Base-by-base conservation (phyloP, 2,113 vertebrate species). In the Phaethornis superciliosus region DNA sequence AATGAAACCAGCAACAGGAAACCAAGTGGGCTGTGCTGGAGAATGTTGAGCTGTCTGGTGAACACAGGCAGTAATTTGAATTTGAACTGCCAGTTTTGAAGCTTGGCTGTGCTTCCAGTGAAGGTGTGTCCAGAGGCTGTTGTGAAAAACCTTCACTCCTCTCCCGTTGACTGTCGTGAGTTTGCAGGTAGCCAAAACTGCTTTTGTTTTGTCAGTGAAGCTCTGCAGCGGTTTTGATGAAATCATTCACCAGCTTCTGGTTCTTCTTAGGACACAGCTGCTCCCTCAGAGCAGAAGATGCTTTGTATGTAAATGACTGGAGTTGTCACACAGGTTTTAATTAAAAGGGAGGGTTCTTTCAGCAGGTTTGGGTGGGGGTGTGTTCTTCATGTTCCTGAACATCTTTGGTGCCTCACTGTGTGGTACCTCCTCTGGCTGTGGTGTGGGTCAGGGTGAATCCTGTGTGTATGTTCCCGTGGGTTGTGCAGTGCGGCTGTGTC, bases 101-200 rank as follows among this genome's bases (percentile, higher is more conserved):
- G 32, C 16, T 52, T 35, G 15, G 0, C 1, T 60, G 46, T 64
- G 28, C 63, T 82, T 68, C 47, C 62, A 77, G 80, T 42, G 23
- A 32, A 84, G 40, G 42, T 2, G 3, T 18, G 17, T 54, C 52
- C 35, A 18, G 72, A 77, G 26, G 21, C 33, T 54, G 0, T 44
- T 62, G 7, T 4, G 12, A 68, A 47, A 33, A 68, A 42, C 27
- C 9, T 56, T 13, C 6, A 0, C 27, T 49, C 64, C 40, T 52
- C 19, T 17, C 23, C 54, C 0, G 0, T 35, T 49, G 49, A 2
- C 30, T 14, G 37, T 9, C 54, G 2, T 0, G 4, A 32, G 35
- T 52, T 40, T 46, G 35, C 26, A 15, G 0, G 0, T 17, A 3
- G 19, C 42, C 46, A 10, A 1, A 2, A 7, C 5, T 60, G 0